Evolutionary conservation across 2,797 vertebrate genomes (phyloP).

Genomic region (Gephyroberyx darwinii): DNA sequence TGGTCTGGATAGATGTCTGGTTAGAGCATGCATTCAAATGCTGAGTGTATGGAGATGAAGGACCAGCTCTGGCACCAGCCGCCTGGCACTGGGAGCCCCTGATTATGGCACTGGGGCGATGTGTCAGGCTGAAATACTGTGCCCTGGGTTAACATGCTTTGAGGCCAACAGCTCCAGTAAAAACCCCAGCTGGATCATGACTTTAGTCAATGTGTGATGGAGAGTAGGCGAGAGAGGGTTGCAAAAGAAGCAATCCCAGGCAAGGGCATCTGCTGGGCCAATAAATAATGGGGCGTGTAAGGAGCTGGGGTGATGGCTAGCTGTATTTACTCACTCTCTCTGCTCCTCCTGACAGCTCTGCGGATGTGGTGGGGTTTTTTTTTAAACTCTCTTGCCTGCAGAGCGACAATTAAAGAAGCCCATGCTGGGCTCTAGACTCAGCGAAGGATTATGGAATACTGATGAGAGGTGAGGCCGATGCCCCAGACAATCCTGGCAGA

Average conservation of each 20-base stretch:
- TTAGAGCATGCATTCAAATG: slow-evolving; percentile 64
- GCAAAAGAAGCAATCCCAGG: slow-evolving; percentile 60
- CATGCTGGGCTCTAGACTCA: slow-evolving; percentile 41
- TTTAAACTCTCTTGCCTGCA: slow-evolving; percentile 58
- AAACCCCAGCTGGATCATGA: slow-evolving; percentile 62
- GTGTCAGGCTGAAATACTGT: slow-evolving; percentile 60
- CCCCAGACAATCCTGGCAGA: slow-evolving; percentile 48
- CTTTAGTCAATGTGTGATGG: slow-evolving; percentile 47
- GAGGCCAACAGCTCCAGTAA: slow-evolving; percentile 48
- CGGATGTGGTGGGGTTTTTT: slow-evolving; percentile 53
- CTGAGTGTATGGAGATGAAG: slow-evolving; percentile 62
- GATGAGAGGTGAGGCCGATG: slow-evolving; percentile 67
- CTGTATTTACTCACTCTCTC: slow-evolving; percentile 60
- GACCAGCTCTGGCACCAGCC: slow-evolving; percentile 66
- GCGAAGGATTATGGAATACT: slow-evolving; percentile 70
- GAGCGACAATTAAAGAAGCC: slow-evolving; percentile 74
- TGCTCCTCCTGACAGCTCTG: slow-evolving; percentile 59
- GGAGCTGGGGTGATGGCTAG: slow-evolving; percentile 53
- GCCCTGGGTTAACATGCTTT: slow-evolving; percentile 59
- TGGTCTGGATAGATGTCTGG: slow-evolving; percentile 49
- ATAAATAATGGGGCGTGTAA: slow-evolving; percentile 61
- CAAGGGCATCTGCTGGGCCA: slow-evolving; percentile 62
- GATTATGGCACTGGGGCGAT: slow-evolving; percentile 60
- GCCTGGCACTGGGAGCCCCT: slow-evolving; percentile 54
- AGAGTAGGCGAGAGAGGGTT: slow-evolving; percentile 37